A percentile compares a stretch with the other conserved stretches of the same genome.
These are phyloP conservation scores for Triplophysa tibetana DNA, from an alignment of 2,113 vertebrate genomes.

Conservation along the genomic window DNA sequence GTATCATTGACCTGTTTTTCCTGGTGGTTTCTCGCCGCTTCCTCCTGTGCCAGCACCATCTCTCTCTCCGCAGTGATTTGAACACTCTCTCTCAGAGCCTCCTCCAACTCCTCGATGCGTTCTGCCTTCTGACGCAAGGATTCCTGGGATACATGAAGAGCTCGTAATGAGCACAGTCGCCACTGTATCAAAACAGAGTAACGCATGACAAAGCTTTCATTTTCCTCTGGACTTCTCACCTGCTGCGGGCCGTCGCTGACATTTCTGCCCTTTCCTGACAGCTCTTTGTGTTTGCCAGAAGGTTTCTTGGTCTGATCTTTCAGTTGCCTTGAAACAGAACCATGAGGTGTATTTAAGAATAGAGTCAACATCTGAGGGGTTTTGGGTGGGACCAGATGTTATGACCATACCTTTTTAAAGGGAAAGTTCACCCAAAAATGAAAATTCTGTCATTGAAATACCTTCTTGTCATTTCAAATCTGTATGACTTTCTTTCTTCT, in stretches of 20 bases:
- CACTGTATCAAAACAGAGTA: conserved; percentile 3
- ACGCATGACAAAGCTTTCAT: not conserved
- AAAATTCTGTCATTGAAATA: too few species aligned
- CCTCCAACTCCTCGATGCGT: conserved; percentile 98
- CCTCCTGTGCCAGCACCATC: conserved; percentile 98
- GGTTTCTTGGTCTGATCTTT: conserved; percentile 97
- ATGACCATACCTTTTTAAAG: too few species aligned
- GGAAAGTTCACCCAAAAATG: too few species aligned
- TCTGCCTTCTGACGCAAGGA: conserved; percentile 91
- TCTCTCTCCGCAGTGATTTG: conserved; percentile 98
- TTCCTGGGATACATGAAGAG: conserved; percentile 75
- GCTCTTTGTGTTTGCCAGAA: conserved; percentile 95
- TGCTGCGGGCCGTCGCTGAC: conserved; percentile 92
- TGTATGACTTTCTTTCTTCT: too few species aligned
- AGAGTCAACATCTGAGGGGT: not conserved
- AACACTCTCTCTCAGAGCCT: conserved; percentile 96
- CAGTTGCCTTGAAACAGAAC: conserved; percentile 79
- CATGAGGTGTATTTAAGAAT: not conserved
- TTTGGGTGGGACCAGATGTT: not conserved
- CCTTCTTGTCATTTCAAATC: too few species aligned
- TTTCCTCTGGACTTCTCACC: conserved; percentile 65
- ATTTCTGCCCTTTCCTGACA: conserved; percentile 94
- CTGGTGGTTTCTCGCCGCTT: conserved; percentile 90
- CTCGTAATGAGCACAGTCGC: not conserved
- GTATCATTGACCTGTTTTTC: conserved; percentile 90